Evolutionary conservation across 2,888 invertebrate species (phyloP), one percentile per base, ranked within the genome.

Genomic region (Dasysyrphus albostriatus): DNA sequence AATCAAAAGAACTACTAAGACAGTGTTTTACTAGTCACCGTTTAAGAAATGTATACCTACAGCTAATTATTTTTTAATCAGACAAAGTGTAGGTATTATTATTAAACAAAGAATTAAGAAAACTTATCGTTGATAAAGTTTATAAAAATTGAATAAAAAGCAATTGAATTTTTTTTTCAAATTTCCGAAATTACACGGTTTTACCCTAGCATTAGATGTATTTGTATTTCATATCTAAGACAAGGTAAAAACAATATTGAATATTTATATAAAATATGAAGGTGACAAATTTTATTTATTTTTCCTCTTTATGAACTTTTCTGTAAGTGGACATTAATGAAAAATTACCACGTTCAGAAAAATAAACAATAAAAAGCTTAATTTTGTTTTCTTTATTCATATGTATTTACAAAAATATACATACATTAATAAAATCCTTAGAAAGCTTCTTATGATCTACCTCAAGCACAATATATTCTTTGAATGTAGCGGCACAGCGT

Each of bases 371-470:
- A 29, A 47, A 2, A 54, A 29, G 29, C 5, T 29, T 29, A 24
- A 24, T 37, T 37, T 16, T 16, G 12, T 59, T 59, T 59, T 24
- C 37, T 37, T 59, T 59, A 37, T 59, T 10, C 4, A 59, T n/a
- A n/a, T n/a, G n/a, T n/a, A n/a, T 19, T 59, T 51, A 51, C 24
- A 24, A 51, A 39, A 59, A 37, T 19, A 59, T 39, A 39, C 37
- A 59, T 12, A 16, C 37, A 19, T 9, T 14, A 9, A 59, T 24
- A 24, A 37, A 1, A 12, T 7, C 16, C 5, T 44, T 29, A 44
- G 16, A 63, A 63, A 63, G 32, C n/a, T 44, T 42, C 44, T 44
- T 9, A 8, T 32, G 39, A 44, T 32, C 44, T 42, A 8, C 29
- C 14, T 32, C 63, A 44, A 63, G 29, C 14, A 42, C 44, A 29